A percentile compares a stretch with the other conserved stretches of the same genome.
Evolutionary conservation across 1,140 invertebrate genomes (phyloP).

Genomic region (Cryptotermes secundus): DNA sequence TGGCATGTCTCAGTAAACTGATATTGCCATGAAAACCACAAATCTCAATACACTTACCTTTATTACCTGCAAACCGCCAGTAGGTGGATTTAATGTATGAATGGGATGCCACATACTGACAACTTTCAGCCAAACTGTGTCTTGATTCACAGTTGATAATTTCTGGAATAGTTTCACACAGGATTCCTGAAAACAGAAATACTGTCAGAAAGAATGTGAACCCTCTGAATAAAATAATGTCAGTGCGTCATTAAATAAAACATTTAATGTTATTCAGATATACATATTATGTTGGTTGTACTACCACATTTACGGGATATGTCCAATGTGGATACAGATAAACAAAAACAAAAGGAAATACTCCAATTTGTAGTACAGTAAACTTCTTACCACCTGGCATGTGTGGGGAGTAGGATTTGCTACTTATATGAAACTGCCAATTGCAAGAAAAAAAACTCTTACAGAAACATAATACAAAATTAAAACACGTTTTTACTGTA

Average conservation of each 20-base stretch:
- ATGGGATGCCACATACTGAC: slow-evolving; percentile 44
- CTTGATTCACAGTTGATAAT: slow-evolving; percentile 45
- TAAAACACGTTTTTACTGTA: no score
- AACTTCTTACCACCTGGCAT: no score
- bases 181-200: slow-evolving; percentile 38
- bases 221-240: not conserved
- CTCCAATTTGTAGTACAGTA: not conserved
- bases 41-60: not conserved
- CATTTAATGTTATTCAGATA: not conserved
- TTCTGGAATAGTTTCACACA: slow-evolving; percentile 47
- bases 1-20: no score
- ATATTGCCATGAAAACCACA: no score
- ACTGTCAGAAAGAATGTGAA: no score
- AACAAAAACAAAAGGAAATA: not conserved
- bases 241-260: not conserved
- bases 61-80: not conserved
- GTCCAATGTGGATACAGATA: not conserved
- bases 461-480: no score
- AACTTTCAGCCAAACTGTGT: slow-evolving; percentile 49
- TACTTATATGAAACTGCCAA: no score
- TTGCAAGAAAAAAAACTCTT: no score
- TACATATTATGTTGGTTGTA: not conserved
- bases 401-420: no score
- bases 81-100: not conserved
- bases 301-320: not conserved